Evolutionary conservation across 2,797 vertebrate genomes (phyloP).

Genomic region (Acrocephalus scirpaceus): DNA sequence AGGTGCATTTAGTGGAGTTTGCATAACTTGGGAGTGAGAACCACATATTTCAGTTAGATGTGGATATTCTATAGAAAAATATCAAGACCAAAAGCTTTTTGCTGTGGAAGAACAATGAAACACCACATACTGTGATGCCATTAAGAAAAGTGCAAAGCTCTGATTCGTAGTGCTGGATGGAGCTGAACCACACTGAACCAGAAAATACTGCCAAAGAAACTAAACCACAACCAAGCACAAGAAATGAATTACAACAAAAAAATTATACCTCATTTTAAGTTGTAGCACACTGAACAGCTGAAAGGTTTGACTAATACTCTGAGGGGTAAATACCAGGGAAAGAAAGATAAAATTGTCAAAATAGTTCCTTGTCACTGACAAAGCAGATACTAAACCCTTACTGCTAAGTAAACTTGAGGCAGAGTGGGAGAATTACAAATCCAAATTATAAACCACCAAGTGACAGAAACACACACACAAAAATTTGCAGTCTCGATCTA

Average conservation of each 20-base stretch:
- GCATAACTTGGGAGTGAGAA: neutral
- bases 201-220: neutral
- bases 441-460: neutral
- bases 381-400: neutral
- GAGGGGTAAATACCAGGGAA: neutral
- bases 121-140: rapidly evolving
- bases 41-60: neutral
- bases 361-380: neutral
- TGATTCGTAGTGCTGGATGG: neutral
- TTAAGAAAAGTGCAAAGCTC: neutral
- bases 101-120: neutral
- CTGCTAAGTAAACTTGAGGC: neutral
- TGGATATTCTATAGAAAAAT: neutral
- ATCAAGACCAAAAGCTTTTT: neutral
- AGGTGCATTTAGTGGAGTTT: neutral
- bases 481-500: neutral
- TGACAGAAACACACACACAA: neutral
- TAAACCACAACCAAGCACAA: neutral
- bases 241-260: neutral
- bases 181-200: neutral
- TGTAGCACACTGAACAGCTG: neutral
- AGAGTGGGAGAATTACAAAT: neutral
- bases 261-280: neutral
- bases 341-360: neutral
- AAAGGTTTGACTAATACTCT: neutral